Evolutionary conservation across 2,797 vertebrate genomes (phyloP), one percentile per base, ranked within the genome.

Genomic region (Zenarchopterus dispar): DNA sequence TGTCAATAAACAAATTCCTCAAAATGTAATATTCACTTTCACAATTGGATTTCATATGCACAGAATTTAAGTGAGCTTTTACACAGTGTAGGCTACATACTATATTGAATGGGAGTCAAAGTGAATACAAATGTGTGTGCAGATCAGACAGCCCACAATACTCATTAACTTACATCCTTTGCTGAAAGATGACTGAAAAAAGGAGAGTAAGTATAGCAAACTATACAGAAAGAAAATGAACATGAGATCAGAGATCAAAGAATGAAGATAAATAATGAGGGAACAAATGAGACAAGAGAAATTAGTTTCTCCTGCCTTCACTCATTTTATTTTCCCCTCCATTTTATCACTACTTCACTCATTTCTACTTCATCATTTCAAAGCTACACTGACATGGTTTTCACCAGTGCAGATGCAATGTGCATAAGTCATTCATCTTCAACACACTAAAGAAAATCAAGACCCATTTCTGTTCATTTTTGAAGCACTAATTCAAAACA

Each of bases 171-270:
- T 31, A 13, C 11, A 21, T 19, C 28, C 15, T 19, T 17, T 45
- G 22, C 13, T 8, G 45, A 21, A 62, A n/a, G 17, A 49, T 2
- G 42, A 17, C 6, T 17, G 16, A 52, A 10, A 62, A 18, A 19
- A n/a, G 21, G 1, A 6, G 15, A 21, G 41, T 39, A 39, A 22
- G 18, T 15, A 15, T 28, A 18, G 23, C n/a, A n/a, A 23, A 22
- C 1, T 1, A 31, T 43, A 43, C 10, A 45, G 31, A 53, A 17
- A 7, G 18, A 56, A 56, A 50, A 42, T 42, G n/a, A 42, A 64
- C 49, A 65, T 41, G 61, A 62, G 33, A 21, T 13, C 26, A 13
- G 62, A 57, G 64, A 70, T 73, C 55, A 70, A 75, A 73, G 59
- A n/a, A 9, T 28, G 5, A 67, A 48, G 65, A 24, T 15, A 42